A percentile compares a stretch with the other conserved stretches of the same genome.
These are phyloP conservation scores for Teleogryllus occipitalis DNA, from an alignment of 1,140 invertebrate species.

Conservation along the genomic window DNA sequence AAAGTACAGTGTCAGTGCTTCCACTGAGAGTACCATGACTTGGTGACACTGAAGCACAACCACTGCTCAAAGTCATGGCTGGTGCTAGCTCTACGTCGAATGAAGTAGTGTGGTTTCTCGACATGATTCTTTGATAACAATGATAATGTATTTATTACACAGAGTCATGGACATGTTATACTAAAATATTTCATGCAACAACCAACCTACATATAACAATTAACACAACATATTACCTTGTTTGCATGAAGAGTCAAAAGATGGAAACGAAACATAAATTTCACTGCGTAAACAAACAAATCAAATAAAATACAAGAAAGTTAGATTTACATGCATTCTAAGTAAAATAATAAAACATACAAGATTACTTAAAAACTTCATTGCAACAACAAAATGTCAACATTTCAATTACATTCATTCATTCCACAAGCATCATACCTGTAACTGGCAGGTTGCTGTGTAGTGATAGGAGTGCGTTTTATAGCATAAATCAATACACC, in stretches of 20 bases:
- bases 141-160: not conserved
- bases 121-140: conserved; percentile 2
- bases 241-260: not conserved
- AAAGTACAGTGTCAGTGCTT: not conserved
- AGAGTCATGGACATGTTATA: not conserved
- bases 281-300: conserved; percentile 2
- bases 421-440: not conserved
- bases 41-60: not conserved
- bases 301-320: not conserved
- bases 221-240: not conserved
- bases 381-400: too few species aligned
- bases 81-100: conserved; percentile 2
- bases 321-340: not conserved
- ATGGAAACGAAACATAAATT: not conserved
- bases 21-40: not conserved
- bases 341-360: not conserved
- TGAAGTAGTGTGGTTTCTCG: conserved; percentile 13
- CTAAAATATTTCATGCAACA: not conserved
- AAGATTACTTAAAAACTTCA: not conserved
- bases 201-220: not conserved
- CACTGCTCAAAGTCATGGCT: not conserved
- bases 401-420: too few species aligned
- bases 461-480: conserved; percentile 46
- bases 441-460: conserved; percentile 26
- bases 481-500: conserved; percentile 68